phyloP scores from a whole-genome alignment of 1,140 invertebrate genomes.

The Papilio dardanus region DNA sequence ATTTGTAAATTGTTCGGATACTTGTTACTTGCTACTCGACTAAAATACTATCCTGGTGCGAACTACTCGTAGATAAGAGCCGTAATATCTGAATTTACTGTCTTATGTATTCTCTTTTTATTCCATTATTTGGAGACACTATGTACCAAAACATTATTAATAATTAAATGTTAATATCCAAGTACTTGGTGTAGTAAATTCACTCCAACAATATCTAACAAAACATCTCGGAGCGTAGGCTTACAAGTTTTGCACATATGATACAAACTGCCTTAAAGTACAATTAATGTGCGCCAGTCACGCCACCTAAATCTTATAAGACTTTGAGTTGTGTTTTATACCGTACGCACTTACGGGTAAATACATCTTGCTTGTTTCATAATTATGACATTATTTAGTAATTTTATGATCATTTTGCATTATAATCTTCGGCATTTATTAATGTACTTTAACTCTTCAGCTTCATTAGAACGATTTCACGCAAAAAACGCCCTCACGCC shows the following conservation, averaged over 20 bases:
- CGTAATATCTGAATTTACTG: no score
- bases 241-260: background rate
- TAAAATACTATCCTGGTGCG: no score
- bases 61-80: no score
- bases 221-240: background rate
- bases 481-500: no score
- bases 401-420: background rate
- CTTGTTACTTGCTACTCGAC: no score
- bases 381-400: background rate
- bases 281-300: slow-evolving; percentile 13
- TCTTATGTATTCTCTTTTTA: no score
- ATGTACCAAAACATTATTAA: background rate
- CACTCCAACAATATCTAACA: background rate
- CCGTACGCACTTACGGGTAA: background rate
- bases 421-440: no score
- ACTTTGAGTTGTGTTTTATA: slow-evolving; percentile 15
- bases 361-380: slow-evolving; percentile 3
- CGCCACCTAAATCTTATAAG: slow-evolving; percentile 6
- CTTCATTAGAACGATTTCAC: no score
- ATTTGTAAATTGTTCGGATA: no score
- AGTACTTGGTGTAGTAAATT: background rate
- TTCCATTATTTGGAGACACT: no score
- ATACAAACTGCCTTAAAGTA: slow-evolving; percentile 1
- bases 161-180: slow-evolving; percentile 1
- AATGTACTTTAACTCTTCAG: no score